Percentiles rank a stretch among this genome's conserved stretches.
Evolutionary conservation across 2,797 vertebrate genomes (phyloP).

Genomic region (Tolypeutes matacus): DNA sequence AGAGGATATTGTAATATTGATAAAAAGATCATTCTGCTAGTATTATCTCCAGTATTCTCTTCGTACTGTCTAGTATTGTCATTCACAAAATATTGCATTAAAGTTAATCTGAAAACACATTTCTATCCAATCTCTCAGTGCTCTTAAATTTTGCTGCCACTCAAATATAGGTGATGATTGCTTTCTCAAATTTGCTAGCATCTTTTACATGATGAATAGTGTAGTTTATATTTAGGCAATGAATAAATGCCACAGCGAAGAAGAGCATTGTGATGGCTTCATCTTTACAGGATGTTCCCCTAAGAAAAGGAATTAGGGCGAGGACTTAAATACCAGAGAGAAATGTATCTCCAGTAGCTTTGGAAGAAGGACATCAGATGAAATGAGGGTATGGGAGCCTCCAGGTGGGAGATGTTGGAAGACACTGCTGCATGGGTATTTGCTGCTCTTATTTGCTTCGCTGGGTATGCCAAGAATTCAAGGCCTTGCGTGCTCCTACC

Average conservation of each 20-base stretch:
- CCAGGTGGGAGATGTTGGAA: background rate
- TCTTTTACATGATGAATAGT: background rate
- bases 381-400: background rate
- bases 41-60: background rate
- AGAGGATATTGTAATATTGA: background rate
- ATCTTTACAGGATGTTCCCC: background rate
- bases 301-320: slow-evolving; percentile 21
- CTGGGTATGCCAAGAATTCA: slow-evolving; percentile 9
- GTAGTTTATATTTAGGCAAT: slow-evolving; percentile 18
- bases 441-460: background rate
- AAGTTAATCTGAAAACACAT: slow-evolving; percentile 9
- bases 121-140: background rate
- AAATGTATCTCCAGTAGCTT: background rate
- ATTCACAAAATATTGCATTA: background rate
- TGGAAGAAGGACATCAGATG: background rate
- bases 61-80: background rate
- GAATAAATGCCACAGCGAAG: background rate
- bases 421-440: background rate
- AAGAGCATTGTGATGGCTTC: background rate
- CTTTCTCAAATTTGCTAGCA: background rate
- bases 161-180: slow-evolving; percentile 3
- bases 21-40: background rate
- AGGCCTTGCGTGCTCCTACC: background rate
- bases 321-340: background rate
- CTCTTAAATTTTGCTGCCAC: slow-evolving; percentile 16